Base-by-base conservation (phyloP, 2,888 invertebrate species). In the Adineta ricciae region DNA sequence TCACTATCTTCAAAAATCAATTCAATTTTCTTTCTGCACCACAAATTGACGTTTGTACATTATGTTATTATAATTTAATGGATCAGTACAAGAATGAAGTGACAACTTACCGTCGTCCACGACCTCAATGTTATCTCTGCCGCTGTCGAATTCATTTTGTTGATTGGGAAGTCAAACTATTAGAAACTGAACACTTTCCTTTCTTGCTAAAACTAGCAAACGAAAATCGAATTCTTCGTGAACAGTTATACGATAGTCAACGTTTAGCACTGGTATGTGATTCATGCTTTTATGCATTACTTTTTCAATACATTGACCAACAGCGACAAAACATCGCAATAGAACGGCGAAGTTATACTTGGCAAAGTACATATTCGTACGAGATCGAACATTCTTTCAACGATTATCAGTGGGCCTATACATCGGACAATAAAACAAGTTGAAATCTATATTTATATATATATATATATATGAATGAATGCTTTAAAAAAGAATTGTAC, bases 261-360 rank as follows among this genome's bases (percentile, higher is more conserved):
- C 73, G 73, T 41, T 78, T 78, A 78, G 73, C 73, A 78, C 21
- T 78, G 3, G 24, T 27, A 41, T 78, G 73, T 78, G 73, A 78
- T 3, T 38, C 38, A 38, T 78, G 73, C 24, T 78, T 78, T 78
- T 41, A 78, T 78, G 11, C 38, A 78, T 78, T 78, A 78, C 21
- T 78, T 24, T 78, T 36, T 78, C 73, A 78, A 78, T 78, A 41
- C 41, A 36, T 78, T 41, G 73, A 78, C n/a, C 41, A 78, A 38
- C 24, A 78, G 41, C 36, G n/a, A 41, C 36, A 41, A 41, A 78
- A 78, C 41, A 41, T 78, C 41, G 24, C 73, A 21, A 78, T 41
- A 11, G 8, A 78, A 41, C 36, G 41, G 41, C 73, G 73, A 78
- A 78, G 21, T 9, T 78, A 78, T 41, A 11, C 36, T 38, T 78